phyloP scores from a whole-genome alignment of 2,797 vertebrate species.

The Holocentrus rufus region DNA sequence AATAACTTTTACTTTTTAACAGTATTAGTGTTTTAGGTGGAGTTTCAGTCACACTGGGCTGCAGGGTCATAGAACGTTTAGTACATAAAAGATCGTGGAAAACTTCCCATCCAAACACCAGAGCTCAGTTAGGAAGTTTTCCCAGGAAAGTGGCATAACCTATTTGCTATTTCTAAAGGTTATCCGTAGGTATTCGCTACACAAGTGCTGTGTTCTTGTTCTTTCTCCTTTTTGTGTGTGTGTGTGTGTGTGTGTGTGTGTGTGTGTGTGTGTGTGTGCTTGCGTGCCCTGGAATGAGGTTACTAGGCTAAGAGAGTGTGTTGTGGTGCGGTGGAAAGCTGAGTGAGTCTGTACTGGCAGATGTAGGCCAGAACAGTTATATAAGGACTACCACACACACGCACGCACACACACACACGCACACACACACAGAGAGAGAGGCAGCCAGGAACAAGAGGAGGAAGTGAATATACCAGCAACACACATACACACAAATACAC shows the following conservation, averaged over 20 bases:
- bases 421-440: neutral
- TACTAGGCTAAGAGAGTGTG: constrained; percentile 68
- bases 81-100: no score
- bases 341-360: constrained; percentile 40
- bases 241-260: no score
- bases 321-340: constrained; percentile 33
- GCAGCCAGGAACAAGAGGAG: constrained; percentile 10
- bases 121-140: no score
- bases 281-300: constrained; percentile 65
- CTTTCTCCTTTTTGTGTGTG: neutral
- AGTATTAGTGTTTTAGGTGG: no score
- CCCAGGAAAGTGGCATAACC: no score
- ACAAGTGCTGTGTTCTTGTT: neutral
- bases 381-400: constrained; percentile 55
- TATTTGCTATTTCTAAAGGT: neutral
- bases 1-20: no score
- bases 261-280: neutral
- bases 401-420: neutral
- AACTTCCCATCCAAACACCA: no score
- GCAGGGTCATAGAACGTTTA: no score
- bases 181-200: neutral
- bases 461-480: constrained; percentile 21
- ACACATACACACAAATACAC: neutral
- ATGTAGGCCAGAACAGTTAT: constrained; percentile 79
- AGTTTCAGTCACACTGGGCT: no score